phyloP scores from a whole-genome alignment of 2,888 invertebrate genomes.

The Antheraea yamamai region DNA sequence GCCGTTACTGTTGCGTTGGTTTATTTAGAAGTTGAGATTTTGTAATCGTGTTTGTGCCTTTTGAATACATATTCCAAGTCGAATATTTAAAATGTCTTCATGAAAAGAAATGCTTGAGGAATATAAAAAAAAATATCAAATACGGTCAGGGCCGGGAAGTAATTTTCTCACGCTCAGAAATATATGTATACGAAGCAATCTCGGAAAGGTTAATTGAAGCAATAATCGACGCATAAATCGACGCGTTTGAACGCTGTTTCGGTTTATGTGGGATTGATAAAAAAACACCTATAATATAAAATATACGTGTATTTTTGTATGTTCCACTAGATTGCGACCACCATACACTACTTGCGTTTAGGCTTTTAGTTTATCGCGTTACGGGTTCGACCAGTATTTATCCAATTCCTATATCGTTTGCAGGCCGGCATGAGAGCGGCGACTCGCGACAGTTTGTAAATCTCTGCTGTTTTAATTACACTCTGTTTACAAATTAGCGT shows the following conservation, averaged over 20 bases:
- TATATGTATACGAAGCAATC: neutral
- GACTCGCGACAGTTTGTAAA: no score
- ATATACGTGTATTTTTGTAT: neutral
- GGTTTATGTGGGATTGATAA: neutral
- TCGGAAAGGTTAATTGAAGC: neutral
- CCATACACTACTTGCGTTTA: no score
- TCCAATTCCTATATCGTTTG: no score
- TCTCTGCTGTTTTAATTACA: no score
- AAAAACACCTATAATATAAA: neutral
- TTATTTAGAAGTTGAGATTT: conserved; percentile 55
- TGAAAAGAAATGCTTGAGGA: neutral
- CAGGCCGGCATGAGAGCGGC: no score
- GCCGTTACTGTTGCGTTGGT: conserved; percentile 45
- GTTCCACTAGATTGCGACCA: no score
- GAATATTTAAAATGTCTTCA: neutral
- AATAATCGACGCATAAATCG: neutral
- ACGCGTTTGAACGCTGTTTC: neutral
- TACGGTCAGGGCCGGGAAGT: neutral
- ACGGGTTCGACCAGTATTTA: no score
- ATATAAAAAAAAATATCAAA: neutral
- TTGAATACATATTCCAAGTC: neutral
- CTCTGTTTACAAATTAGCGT: no score
- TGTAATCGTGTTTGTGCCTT: conserved; percentile 39
- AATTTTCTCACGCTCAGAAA: conserved; percentile 2
- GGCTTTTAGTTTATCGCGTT: no score